Conservation (phyloP, 2,797 vertebrate species). For the Menidia menidia region DNA sequence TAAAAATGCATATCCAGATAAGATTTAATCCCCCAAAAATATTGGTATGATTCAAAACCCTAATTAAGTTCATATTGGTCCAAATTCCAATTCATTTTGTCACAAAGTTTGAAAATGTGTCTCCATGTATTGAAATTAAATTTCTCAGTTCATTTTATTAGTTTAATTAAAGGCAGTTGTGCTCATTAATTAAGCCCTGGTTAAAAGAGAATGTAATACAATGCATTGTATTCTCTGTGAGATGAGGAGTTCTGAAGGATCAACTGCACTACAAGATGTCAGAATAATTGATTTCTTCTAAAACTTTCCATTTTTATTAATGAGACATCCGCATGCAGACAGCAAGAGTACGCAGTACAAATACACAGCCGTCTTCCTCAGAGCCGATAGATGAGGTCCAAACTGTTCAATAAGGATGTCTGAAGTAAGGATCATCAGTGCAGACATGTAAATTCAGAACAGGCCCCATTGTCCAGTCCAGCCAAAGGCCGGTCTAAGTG, state of each 20-base stretch:
- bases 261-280: no score
- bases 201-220: neutral
- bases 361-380: neutral
- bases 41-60: neutral
- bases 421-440: slow-evolving; percentile 22
- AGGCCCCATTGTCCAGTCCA: slow-evolving; percentile 59
- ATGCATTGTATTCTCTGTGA: neutral
- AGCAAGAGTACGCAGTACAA: neutral
- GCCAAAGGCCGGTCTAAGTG: slow-evolving; percentile 42
- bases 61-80: neutral
- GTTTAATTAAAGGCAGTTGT: neutral
- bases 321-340: neutral
- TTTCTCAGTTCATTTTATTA: slow-evolving; percentile 9
- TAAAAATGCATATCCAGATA: neutral
- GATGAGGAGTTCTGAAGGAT: no score
- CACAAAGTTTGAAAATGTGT: neutral
- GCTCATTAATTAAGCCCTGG: slow-evolving; percentile 8
- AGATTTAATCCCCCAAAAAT: neutral
- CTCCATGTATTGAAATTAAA: slow-evolving; percentile 1
- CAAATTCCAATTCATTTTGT: neutral
- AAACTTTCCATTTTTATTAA: neutral
- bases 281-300: no score
- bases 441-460: slow-evolving; percentile 69
- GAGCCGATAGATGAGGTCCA: slow-evolving; percentile 2
- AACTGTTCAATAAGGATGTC: slow-evolving; percentile 16